Percentiles rank a stretch among this genome's conserved stretches.
phyloP scores from a whole-genome alignment of 2,797 vertebrate genomes.

The Onychomys leucogaster region DNA sequence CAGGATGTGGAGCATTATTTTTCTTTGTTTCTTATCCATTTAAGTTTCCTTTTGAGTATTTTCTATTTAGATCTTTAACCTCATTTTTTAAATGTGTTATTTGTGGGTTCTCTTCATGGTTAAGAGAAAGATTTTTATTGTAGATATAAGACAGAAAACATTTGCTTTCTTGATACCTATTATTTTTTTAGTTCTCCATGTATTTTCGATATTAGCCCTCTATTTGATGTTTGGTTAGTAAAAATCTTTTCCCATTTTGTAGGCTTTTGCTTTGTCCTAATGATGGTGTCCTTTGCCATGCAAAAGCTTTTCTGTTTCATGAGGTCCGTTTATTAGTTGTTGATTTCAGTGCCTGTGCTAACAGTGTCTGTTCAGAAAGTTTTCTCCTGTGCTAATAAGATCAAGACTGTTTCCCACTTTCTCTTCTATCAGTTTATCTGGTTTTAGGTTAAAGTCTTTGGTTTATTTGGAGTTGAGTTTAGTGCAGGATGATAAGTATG shows the following conservation, averaged over 20 bases:
- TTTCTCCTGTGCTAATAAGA: neutral
- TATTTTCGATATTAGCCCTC: neutral
- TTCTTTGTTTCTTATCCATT: neutral
- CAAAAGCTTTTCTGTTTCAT: neutral
- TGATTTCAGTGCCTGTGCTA: neutral
- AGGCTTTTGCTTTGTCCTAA: neutral
- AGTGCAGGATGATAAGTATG: too few relatives aligned
- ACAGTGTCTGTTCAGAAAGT: neutral
- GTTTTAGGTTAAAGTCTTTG: too few relatives aligned
- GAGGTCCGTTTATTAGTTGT: neutral
- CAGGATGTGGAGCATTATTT: neutral
- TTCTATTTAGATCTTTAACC: neutral
- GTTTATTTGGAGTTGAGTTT: too few relatives aligned
- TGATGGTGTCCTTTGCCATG: neutral
- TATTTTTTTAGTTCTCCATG: neutral
- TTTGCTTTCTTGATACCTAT: neutral
- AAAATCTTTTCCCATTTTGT: neutral
- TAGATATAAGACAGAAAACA: neutral
- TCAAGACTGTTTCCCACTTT: too few relatives aligned
- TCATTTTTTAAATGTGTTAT: neutral
- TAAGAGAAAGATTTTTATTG: neutral
- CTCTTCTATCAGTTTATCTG: too few relatives aligned
- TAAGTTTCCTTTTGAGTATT: neutral
- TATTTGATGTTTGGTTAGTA: neutral
- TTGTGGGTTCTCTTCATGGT: neutral